These are phyloP conservation scores for Drosophila macrothrix DNA, from an alignment of 2,888 invertebrate species.

Conservation along the genomic window DNA sequence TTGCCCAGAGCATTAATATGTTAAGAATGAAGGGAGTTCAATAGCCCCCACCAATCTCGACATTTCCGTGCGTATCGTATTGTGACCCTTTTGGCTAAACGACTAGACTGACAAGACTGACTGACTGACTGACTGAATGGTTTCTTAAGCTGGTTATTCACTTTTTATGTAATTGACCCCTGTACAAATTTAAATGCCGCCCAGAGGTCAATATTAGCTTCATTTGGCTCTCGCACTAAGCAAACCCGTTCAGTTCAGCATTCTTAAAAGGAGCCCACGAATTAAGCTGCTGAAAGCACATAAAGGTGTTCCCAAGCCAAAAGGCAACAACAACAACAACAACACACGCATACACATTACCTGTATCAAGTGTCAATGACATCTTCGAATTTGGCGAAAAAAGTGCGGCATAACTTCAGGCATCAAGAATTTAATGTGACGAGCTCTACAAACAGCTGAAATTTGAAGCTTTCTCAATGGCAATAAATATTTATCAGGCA, in stretches of 20 bases:
- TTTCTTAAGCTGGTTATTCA: constrained; percentile 8
- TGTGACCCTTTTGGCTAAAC: background rate
- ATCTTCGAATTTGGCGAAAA: constrained; percentile 5
- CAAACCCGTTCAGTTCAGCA: constrained; percentile 31
- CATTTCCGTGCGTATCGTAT: constrained; percentile 41
- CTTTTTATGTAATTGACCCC: constrained; percentile 38
- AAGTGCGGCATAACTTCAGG: constrained; percentile 48
- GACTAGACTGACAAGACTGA: background rate
- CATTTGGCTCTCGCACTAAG: constrained; percentile 3
- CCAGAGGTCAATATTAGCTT: constrained; percentile 33
- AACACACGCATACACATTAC: background rate
- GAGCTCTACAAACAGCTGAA: background rate
- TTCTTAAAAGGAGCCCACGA: constrained; percentile 19
- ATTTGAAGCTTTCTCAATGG: background rate
- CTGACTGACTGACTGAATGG: background rate
- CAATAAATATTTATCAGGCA: background rate
- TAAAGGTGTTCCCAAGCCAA: constrained; percentile 12
- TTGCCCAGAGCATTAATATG: constrained; percentile 22
- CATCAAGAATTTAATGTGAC: constrained; percentile 5
- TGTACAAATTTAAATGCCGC: background rate
- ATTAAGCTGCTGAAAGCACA: constrained; percentile 16
- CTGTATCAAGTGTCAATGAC: constrained; percentile 43
- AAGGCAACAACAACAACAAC: background rate
- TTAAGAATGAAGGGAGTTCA: constrained; percentile 46
- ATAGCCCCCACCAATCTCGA: constrained; percentile 53